Evolutionary conservation across 1,140 invertebrate genomes (phyloP), one percentile per base, ranked within the genome.

Genomic region (Octopus bimaculoides): DNA sequence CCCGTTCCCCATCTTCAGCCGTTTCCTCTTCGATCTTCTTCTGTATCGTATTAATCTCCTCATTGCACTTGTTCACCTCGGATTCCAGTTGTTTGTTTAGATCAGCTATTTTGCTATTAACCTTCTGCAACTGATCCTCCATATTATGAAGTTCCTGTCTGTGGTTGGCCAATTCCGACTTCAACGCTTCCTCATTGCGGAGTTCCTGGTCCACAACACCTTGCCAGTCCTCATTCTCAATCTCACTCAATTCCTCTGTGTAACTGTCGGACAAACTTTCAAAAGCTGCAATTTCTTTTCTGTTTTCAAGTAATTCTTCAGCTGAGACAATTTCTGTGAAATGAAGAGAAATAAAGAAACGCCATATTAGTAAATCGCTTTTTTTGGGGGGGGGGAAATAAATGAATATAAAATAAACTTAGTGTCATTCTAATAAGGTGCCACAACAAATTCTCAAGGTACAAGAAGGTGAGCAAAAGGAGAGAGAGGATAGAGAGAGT

Each of bases 91-190:
- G 76, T 88, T 96, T 94, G 26, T 52, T 75, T 66, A 95, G 93
- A 54, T 94, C 93, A 82, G 92, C 93, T 20, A 95, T 93, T 90
- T 97, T 95, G 86, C 95, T 93, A 75, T 95, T 93, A 83, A 97
- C 92, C 85, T 93, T 93, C 87, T 96, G 94, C 83, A 96, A 92
- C 87, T 96, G 94, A 86, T 95, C 92, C 85, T 95, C 93, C 85
- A 95, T 94, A 86, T 97, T 95, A 80, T 94, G 92, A 82, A 95
- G 94, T 90, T 96, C 96, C 81, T 93, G 93, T 90, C 97, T 96
- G 93, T 95, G 95, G 88, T 94, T 96, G 20, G 94, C 92, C 83
- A 97, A 96, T 92, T 97, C 96, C 79, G 95, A 93, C 91, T 95
- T 94, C 89, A 93, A 95, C 81, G 82, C 71, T 75, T 79, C 17